Evolutionary conservation across 2,797 vertebrate genomes (phyloP).

Genomic region (Acanthopagrus latus): DNA sequence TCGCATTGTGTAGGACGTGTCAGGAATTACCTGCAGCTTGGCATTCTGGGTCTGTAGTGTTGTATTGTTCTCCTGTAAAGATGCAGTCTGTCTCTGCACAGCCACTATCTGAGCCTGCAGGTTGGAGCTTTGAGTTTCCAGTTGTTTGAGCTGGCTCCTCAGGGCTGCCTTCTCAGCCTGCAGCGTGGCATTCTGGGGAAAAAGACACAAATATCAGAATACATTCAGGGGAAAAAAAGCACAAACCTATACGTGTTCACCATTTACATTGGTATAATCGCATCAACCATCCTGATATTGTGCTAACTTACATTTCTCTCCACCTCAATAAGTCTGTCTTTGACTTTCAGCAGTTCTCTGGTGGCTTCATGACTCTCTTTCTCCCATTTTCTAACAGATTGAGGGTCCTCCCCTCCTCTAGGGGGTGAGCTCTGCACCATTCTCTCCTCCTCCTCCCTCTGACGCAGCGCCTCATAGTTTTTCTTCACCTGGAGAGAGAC

Average conservation of each 20-base stretch:
- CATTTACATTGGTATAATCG: background rate
- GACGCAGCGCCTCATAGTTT: slow-evolving; percentile 98
- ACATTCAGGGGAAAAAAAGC: background rate
- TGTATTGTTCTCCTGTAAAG: slow-evolving; percentile 96
- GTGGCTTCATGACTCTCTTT: slow-evolving; percentile 97
- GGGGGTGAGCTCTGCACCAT: slow-evolving; percentile 92
- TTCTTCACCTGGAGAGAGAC: slow-evolving; percentile 92
- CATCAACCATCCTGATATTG: background rate
- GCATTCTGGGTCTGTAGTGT: slow-evolving; percentile 96
- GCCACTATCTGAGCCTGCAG: slow-evolving; percentile 97
- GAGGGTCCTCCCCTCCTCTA: slow-evolving; percentile 87
- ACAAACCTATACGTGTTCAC: background rate
- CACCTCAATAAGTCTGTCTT: slow-evolving; percentile 97
- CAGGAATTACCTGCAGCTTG: slow-evolving; percentile 91
- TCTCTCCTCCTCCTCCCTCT: slow-evolving; percentile 97
- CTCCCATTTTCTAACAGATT: slow-evolving; percentile 92
- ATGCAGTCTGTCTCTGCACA: slow-evolving; percentile 94
- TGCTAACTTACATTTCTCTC: slow-evolving; percentile 93
- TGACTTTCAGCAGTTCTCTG: slow-evolving; percentile 95
- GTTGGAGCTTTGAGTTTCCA: slow-evolving; percentile 95
- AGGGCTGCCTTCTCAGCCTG: slow-evolving; percentile 98
- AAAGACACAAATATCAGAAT: slow-evolving; percentile 11
- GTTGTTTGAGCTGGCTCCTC: slow-evolving; percentile 94
- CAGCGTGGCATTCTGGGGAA: slow-evolving; percentile 94
- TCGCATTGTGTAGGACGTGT: background rate